These are phyloP conservation scores for Mergus octosetaceus DNA, from an alignment of 2,797 vertebrate species.

Conservation along the genomic window DNA sequence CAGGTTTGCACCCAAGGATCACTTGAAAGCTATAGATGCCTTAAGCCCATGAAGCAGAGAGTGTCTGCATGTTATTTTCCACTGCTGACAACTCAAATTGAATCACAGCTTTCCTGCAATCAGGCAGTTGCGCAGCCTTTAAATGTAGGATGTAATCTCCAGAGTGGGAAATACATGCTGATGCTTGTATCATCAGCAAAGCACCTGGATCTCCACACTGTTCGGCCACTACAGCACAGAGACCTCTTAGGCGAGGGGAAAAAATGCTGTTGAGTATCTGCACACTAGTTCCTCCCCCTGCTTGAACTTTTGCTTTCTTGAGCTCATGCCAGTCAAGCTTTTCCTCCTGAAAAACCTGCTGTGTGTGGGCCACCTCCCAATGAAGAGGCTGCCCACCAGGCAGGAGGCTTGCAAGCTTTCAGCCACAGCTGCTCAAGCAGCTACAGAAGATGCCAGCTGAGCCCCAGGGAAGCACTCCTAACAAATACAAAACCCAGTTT, in stretches of 20 bases:
- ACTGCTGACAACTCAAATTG: background rate
- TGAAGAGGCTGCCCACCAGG: background rate
- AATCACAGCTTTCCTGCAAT: background rate
- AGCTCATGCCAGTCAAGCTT: fast-evolving
- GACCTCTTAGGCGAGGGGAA: background rate
- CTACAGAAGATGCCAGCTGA: fast-evolving
- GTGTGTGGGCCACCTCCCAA: fast-evolving
- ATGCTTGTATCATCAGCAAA: background rate
- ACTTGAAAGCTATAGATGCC: background rate
- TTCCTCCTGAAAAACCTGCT: fast-evolving
- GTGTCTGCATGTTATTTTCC: background rate
- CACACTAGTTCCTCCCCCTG: background rate
- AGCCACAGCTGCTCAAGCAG: fast-evolving
- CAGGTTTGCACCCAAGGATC: conserved; percentile 2
- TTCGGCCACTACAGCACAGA: background rate
- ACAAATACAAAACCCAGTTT: fast-evolving
- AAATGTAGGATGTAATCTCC: background rate
- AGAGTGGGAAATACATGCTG: fast-evolving
- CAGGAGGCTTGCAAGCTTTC: fast-evolving
- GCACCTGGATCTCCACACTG: fast-evolving
- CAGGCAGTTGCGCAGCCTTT: background rate
- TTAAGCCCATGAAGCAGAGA: background rate
- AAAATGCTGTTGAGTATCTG: background rate
- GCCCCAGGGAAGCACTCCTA: background rate
- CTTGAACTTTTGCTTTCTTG: background rate